Evolutionary conservation across 2,797 vertebrate genomes (phyloP).

Genomic region (Channa striata): DNA sequence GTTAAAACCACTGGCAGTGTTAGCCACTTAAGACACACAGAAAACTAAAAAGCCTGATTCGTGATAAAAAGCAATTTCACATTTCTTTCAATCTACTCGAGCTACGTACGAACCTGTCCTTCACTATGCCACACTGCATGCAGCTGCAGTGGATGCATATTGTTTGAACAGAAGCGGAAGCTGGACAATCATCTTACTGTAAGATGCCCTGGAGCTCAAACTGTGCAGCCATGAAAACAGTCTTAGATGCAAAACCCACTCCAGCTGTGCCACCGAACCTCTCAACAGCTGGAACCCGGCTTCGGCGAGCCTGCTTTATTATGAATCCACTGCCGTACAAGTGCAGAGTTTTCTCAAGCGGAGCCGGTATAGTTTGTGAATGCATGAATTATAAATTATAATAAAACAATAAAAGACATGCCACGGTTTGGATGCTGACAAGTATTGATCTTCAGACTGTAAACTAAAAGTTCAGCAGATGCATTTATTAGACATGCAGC

Average conservation of each 20-base stretch:
- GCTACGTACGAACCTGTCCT: conserved; percentile 27
- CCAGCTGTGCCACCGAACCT: conserved; percentile 73
- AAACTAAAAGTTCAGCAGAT: conserved; percentile 22
- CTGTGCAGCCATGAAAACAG: conserved; percentile 74
- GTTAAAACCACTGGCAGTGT: conserved; percentile 19
- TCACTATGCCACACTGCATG: conserved; percentile 41
- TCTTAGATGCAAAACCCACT: conserved; percentile 54
- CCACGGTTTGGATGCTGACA: conserved; percentile 10
- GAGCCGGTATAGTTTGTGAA: conserved; percentile 6
- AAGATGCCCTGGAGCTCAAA: conserved; percentile 71
- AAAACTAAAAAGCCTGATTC: background rate
- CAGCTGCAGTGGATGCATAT: conserved; percentile 60
- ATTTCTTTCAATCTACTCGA: conserved; percentile 24
- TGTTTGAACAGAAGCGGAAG: conserved; percentile 63
- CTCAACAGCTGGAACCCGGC: conserved; percentile 61
- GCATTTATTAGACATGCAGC: conserved; percentile 27
- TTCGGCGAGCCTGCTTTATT: conserved; percentile 31
- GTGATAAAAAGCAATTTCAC: conserved; percentile 18
- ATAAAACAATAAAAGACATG: conserved; percentile 1
- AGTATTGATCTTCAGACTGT: conserved; percentile 26
- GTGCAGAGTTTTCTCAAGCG: conserved; percentile 5
- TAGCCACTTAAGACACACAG: background rate
- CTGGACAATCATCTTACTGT: conserved; percentile 68
- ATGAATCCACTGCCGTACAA: conserved; percentile 37
- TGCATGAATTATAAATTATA: conserved; percentile 16